Conservation (phyloP, 2,797 vertebrate species). For the Pangasius krempfi region DNA sequence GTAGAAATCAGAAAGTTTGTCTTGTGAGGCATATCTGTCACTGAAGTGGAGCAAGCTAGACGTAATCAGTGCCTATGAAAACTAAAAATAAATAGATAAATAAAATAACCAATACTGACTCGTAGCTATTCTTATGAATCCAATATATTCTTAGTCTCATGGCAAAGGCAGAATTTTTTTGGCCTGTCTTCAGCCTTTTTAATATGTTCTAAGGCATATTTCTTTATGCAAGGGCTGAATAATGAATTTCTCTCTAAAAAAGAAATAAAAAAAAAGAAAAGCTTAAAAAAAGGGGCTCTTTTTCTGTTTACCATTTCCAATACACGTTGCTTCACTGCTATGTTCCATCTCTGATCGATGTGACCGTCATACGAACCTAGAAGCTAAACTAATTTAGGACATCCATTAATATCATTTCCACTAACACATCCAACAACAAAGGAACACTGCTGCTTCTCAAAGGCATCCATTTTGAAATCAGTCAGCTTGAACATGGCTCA, state of each 20-base stretch:
- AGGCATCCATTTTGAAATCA: neutral
- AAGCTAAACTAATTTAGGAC: neutral
- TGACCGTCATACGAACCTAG: neutral
- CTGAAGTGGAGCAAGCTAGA: neutral
- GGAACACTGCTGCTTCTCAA: neutral
- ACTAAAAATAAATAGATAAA: neutral
- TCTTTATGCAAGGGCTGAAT: neutral
- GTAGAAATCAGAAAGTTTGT: neutral
- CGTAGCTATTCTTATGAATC: neutral
- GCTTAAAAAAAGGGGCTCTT: neutral
- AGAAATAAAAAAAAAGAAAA: no score
- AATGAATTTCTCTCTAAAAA: neutral
- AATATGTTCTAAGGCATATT: neutral
- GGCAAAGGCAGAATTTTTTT: neutral
- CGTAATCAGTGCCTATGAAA: neutral
- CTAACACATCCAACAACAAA: neutral
- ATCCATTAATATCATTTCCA: constrained; percentile 2
- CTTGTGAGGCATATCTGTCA: neutral
- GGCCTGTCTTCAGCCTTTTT: neutral
- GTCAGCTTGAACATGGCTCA: neutral
- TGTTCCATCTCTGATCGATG: neutral
- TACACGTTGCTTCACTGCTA: neutral
- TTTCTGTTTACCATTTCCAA: neutral
- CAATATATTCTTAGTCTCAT: neutral
- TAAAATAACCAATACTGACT: neutral